phyloP scores from a whole-genome alignment of 2,888 invertebrate species.

The Chironomus riparius region DNA sequence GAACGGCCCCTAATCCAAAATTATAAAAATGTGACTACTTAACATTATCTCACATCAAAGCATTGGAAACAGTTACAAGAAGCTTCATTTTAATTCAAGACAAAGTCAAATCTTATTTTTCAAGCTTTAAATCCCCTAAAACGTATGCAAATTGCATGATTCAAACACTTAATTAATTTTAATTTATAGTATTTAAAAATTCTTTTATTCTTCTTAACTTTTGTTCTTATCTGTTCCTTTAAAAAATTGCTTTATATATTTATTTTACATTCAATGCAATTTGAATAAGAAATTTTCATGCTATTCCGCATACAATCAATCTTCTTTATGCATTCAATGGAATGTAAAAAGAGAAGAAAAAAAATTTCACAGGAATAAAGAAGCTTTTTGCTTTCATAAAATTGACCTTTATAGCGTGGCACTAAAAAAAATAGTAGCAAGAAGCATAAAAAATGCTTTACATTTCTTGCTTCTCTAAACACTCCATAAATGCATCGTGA shows the following conservation, averaged over 20 bases:
- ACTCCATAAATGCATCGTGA: slow-evolving; percentile 22
- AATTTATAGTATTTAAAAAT: not conserved
- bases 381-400: not conserved
- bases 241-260: not conserved
- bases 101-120: no score
- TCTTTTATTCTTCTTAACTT: no score
- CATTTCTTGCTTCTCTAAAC: not conserved
- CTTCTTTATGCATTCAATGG: not conserved
- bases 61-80: no score
- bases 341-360: not conserved
- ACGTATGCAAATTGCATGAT: not conserved
- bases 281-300: not conserved
- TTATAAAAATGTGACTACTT: no score
- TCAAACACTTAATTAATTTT: not conserved
- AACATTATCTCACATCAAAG: no score
- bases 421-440: not conserved
- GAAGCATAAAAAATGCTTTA: not conserved
- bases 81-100: no score
- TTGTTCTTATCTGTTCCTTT: no score
- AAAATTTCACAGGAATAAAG: not conserved
- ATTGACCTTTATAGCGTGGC: not conserved
- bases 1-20: no score
- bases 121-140: not conserved
- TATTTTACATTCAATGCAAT: not conserved
- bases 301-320: no score